Evolutionary conservation across 2,888 invertebrate genomes (phyloP), one percentile per base, ranked within the genome.

Genomic region (Chloroclystis v-ata): DNA sequence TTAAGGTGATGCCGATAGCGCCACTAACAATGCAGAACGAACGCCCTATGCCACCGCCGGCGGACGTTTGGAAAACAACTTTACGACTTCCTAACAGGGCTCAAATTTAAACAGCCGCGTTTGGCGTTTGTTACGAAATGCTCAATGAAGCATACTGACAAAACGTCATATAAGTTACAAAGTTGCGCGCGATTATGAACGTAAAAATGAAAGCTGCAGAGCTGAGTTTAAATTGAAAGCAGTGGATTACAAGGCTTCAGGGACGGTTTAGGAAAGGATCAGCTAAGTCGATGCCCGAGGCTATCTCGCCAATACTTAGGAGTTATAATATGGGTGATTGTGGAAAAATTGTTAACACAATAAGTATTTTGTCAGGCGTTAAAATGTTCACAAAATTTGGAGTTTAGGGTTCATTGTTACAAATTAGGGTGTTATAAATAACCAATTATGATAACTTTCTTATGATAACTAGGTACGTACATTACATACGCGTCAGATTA

Each of bases 1-100:
- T 87, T 87, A 87, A 86, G 85, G 87, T 87, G 86, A 87, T 87
- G 85, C 84, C 82, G 86, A 87, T 86, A 87, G 86, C 86, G 86
- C 86, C 86, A 81, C 76, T 65, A 67, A 59, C 64, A 56, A 58
- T 63, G 56, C 69, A 57, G 52, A 57, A 60, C 59, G 65, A 82
- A 79, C 65, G 71, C 57, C 67, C 63, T 68, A 82, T 62, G 60
- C 60, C 58, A 47, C 59, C 37, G 37, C 14, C 16, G 16, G 29
- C 41, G 16, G 51, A 38, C 54, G 61, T 54, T 51, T 59, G 37
- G 78, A 75, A 67, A 54, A 47, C 55, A 56, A 65, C 76, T 69
- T 69, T 80, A 76, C 49, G 42, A 46, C 40, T 35, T 46, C 49
- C 28, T 6, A 11, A 41, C 54, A 75, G 54, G 60, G 65, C 52